These are phyloP conservation scores for Nematostella vectensis DNA, from an alignment of 92 coral and sea anemone species.

Conservation along the genomic window DNA sequence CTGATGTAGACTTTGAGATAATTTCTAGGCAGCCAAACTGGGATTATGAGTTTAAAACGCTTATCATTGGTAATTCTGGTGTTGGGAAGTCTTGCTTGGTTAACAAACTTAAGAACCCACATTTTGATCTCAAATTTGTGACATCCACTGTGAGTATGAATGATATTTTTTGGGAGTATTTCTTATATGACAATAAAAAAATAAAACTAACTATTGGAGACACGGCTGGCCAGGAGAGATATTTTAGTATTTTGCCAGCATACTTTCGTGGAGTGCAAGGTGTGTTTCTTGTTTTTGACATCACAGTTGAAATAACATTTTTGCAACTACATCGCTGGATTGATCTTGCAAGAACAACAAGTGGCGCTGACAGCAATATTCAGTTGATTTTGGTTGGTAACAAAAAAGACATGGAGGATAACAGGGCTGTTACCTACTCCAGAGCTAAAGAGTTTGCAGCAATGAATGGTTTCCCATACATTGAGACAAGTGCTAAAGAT, in stretches of 20 bases:
- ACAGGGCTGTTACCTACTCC: constrained; percentile 25
- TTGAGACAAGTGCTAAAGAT: constrained; percentile 57
- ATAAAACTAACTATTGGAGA: constrained; percentile 44
- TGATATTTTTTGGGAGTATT: constrained; percentile 38
- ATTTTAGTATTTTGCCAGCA: constrained; percentile 45
- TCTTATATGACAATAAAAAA: constrained; percentile 48
- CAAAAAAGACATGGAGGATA: constrained; percentile 37
- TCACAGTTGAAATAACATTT: constrained; percentile 42
- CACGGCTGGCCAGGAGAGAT: constrained; percentile 77
- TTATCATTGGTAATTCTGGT: constrained; percentile 58
- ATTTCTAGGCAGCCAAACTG: constrained; percentile 26
- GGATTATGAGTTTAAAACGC: constrained; percentile 60
- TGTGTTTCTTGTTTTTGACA: constrained; percentile 60
- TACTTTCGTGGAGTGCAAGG: constrained; percentile 71
- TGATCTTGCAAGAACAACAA: constrained; percentile 18
- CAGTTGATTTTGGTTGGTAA: constrained; percentile 56
- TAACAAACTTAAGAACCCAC: constrained; percentile 52
- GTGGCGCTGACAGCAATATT: constrained; percentile 31
- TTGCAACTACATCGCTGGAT: constrained; percentile 44
- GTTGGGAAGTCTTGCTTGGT: constrained; percentile 78
- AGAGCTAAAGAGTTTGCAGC: constrained; percentile 38
- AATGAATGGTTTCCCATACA: constrained; percentile 32
- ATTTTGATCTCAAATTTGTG: constrained; percentile 19
- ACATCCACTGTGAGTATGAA: constrained; percentile 36
- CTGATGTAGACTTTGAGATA: constrained; percentile 20